phyloP scores from a whole-genome alignment of 2,797 vertebrate species.

The Iguana delicatissima region DNA sequence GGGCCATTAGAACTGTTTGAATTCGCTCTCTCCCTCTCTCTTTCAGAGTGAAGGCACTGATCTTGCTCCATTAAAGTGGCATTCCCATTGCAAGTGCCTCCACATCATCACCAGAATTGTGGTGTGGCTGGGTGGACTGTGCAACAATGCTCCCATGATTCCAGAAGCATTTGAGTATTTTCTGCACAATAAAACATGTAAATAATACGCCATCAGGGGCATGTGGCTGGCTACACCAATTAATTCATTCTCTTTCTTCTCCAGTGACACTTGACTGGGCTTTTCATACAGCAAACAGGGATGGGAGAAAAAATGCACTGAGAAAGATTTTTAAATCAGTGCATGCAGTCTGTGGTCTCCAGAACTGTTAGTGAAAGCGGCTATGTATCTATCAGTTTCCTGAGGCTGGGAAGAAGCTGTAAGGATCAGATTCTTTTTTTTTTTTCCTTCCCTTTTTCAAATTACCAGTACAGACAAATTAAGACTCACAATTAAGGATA shows the following conservation, averaged over 20 bases:
- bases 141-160: background rate
- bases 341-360: too few relatives aligned
- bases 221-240: constrained; percentile 14
- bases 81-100: background rate
- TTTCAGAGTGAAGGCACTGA: background rate
- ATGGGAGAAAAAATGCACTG: too few relatives aligned
- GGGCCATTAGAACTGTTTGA: constrained; percentile 3
- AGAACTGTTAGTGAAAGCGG: too few relatives aligned
- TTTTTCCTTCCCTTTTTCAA: too few relatives aligned
- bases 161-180: background rate
- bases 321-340: too few relatives aligned
- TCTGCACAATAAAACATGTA: constrained; percentile 25
- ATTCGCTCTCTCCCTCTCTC: background rate
- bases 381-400: too few relatives aligned
- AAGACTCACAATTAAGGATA: too few relatives aligned
- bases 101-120: background rate
- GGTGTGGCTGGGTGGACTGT: background rate
- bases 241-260: background rate
- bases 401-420: too few relatives aligned
- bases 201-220: background rate
- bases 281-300: too few relatives aligned
- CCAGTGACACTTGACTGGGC: background rate
- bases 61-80: background rate
- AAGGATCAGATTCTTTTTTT: too few relatives aligned
- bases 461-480: too few relatives aligned